Percentiles rank a stretch among this genome's conserved stretches.
These are phyloP conservation scores for Cyprinus carpio DNA, from an alignment of 2,113 vertebrate species.

Conservation along the genomic window DNA sequence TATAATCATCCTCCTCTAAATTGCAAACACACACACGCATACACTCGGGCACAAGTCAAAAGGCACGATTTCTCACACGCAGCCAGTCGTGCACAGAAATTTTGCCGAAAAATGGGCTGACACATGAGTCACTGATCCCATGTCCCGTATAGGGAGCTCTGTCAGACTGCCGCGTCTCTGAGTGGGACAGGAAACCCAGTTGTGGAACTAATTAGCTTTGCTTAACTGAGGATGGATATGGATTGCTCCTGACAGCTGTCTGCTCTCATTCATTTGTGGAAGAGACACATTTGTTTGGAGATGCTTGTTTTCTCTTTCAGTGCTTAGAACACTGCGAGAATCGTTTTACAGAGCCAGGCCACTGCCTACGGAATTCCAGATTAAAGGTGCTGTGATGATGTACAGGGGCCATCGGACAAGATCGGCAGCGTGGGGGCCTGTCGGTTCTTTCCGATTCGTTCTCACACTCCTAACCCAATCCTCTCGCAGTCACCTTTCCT, in stretches of 20 bases:
- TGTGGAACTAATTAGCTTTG: constrained; percentile 68
- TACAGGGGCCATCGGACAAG: not conserved
- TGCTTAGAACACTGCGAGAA: constrained; percentile 45
- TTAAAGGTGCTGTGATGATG: not conserved
- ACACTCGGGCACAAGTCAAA: constrained; percentile 10
- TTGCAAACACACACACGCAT: constrained; percentile 19
- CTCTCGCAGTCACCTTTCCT: constrained; percentile 42
- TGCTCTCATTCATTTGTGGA: constrained; percentile 63
- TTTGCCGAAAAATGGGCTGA: constrained; percentile 20
- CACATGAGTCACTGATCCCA: constrained; percentile 37
- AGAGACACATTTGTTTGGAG: constrained; percentile 65
- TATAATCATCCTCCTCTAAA: constrained; percentile 38
- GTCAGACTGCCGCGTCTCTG: constrained; percentile 46
- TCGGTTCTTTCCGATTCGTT: not conserved
- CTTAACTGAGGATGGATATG: constrained; percentile 68
- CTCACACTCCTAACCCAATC: not conserved
- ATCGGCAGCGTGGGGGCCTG: not conserved
- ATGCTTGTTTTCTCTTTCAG: constrained; percentile 61
- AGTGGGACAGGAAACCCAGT: constrained; percentile 60
- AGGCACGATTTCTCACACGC: not conserved
- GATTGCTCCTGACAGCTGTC: constrained; percentile 75
- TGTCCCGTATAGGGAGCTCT: constrained; percentile 34
- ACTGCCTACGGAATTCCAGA: no score
- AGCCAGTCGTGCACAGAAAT: not conserved
- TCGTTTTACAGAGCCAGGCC: not conserved